A percentile compares a stretch with the other conserved stretches of the same genome.
Evolutionary conservation across 2,113 vertebrate species (phyloP).

Genomic region (Opisthocomus hoazin): DNA sequence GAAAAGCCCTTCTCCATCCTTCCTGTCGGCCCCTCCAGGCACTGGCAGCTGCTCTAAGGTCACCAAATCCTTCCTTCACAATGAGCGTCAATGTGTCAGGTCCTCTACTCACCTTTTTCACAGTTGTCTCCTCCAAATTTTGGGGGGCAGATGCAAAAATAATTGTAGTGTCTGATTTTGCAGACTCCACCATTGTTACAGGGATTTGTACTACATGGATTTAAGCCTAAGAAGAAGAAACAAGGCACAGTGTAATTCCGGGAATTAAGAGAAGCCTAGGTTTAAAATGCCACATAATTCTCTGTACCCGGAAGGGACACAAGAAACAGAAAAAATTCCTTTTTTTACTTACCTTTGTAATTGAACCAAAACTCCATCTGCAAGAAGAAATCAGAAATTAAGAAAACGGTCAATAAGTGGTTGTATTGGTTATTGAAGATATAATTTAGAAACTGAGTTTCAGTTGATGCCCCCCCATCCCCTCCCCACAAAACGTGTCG

Average conservation of each 20-base stretch:
- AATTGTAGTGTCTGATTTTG: constrained; percentile 26
- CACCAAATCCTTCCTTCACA: neutral
- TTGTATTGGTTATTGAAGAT: neutral
- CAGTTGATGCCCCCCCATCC: neutral
- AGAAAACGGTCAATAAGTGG: neutral
- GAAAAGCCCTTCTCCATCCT: too few relatives aligned
- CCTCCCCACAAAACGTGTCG: fast-evolving
- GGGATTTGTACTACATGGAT: constrained; percentile 61
- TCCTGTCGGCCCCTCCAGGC: too few relatives aligned
- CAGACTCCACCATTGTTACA: constrained; percentile 73
- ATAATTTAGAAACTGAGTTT: neutral
- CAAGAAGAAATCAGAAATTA: constrained; percentile 1
- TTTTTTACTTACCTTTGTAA: constrained; percentile 73
- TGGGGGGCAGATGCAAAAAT: constrained; percentile 69
- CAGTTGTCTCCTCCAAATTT: constrained; percentile 61
- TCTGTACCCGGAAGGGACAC: neutral
- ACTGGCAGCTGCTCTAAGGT: too few relatives aligned
- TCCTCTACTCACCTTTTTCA: constrained; percentile 60
- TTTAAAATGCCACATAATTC: neutral
- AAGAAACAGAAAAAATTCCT: neutral
- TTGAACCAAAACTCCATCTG: constrained; percentile 87
- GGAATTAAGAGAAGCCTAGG: neutral
- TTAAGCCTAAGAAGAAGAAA: constrained; percentile 50
- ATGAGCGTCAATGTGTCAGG: neutral
- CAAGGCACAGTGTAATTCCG: neutral